Base-by-base conservation (phyloP, 2,888 invertebrate species). In the Patella caerulea region DNA sequence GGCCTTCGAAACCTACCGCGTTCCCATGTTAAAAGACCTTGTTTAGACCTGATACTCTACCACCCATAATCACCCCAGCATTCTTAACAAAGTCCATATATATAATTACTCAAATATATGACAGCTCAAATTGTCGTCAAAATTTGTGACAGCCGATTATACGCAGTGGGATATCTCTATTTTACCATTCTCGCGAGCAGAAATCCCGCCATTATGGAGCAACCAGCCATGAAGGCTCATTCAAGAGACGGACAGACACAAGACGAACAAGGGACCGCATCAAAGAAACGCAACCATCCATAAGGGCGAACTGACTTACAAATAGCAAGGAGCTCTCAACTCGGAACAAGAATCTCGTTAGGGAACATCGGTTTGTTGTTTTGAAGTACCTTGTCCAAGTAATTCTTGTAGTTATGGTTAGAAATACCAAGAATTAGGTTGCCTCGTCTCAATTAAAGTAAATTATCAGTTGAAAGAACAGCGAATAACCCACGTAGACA, bases 341-440 rank as follows among this genome's bases (percentile, higher is more conserved):
- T 19, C 19, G 2, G 24, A 65, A 19, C 19, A 65, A 65, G 24
- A 65, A 65, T 65, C 65, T 65, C 24, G 65, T 24, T 24, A 65
- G 5, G 45, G 45, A 45, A 45, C 45, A 45, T 45, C 45, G 45
- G 45, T 45, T 45, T 45, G 45, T 45, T 45, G 45, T 45, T 45
- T 7, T 45, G 45, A 45, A 45, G 45, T 45, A 45, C 45, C 45
- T 9, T 45, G 45, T 45, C 0, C 7, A 45, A 65, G 19, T 65
- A 65, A 65, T 65, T 65, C 65, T 65, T 65, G 19, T 65, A 24
- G 19, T 79, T 77, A 79, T 77, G 77, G 77, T 72, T 72, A 45
- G 65, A 77, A 77, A 79, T 75, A 72, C 79, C 73, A 53, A 75
- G 75, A 79, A 79, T 79, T 79, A 77, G 77, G 75, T 74, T 79